Conservation (phyloP, 2,888 invertebrate genomes). For the Melanophora roralis region DNA sequence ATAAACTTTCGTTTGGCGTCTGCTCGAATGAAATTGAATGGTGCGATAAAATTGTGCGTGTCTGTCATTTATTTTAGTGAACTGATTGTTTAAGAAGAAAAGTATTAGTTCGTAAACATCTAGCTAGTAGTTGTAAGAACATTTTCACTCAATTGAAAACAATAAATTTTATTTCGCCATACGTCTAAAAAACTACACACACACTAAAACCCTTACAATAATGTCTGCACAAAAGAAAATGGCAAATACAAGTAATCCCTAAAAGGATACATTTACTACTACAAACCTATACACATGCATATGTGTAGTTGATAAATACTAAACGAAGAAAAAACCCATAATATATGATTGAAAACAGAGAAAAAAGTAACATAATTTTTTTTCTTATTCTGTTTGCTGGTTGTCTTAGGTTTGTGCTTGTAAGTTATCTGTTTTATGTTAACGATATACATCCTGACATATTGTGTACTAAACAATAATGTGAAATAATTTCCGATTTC, state of each 20-base stretch:
- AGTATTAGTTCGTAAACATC: background rate
- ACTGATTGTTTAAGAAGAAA: constrained; percentile 6
- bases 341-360: constrained; percentile 1
- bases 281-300: background rate
- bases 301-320: background rate
- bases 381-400: background rate
- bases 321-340: constrained; percentile 18
- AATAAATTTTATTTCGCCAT: constrained; percentile 72
- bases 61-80: background rate
- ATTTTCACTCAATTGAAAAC: constrained; percentile 74
- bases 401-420: constrained; percentile 39
- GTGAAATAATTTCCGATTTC: constrained; percentile 73
- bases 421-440: constrained; percentile 57
- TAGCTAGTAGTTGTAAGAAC: background rate
- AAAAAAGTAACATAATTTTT: background rate
- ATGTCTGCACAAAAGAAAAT: constrained; percentile 24
- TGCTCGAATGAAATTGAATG: too few species aligned
- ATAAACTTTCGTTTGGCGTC: too few species aligned
- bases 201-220: constrained; percentile 1
- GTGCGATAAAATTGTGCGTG: background rate
- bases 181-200: constrained; percentile 61
- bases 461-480: constrained; percentile 73
- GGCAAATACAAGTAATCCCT: constrained; percentile 30
- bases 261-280: background rate
- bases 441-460: constrained; percentile 63